phyloP scores from a whole-genome alignment of 2,797 vertebrate genomes.

The Jordanella pulchra region DNA sequence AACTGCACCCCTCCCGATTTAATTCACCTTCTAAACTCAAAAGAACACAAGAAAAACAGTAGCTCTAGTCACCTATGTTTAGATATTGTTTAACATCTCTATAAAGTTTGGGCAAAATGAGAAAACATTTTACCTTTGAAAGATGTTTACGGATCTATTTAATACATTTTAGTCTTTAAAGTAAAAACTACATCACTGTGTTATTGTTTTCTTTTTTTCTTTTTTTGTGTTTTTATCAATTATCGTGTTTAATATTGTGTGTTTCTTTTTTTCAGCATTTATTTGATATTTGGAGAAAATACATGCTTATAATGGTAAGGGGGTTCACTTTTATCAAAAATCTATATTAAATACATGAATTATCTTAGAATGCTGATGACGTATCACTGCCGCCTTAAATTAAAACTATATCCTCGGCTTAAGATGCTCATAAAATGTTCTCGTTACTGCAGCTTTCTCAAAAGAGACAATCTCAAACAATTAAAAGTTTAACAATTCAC shows the following conservation, averaged over 20 bases:
- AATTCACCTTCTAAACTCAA: slow-evolving; percentile 2
- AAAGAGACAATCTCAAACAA: slow-evolving; percentile 57
- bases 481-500: background rate
- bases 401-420: slow-evolving; percentile 10
- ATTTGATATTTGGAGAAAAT: background rate
- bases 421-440: slow-evolving; percentile 41
- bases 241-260: no score
- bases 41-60: background rate
- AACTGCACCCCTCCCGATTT: background rate
- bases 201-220: background rate
- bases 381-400: slow-evolving; percentile 7
- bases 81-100: background rate
- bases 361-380: background rate
- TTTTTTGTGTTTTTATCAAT: background rate
- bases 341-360: background rate
- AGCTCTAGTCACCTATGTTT: background rate
- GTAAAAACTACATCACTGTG: background rate
- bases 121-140: background rate
- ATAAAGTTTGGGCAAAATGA: background rate
- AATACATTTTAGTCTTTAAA: background rate
- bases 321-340: no score
- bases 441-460: slow-evolving; percentile 34
- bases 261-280: background rate
- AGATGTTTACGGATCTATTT: no score
- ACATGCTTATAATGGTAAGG: background rate